Evolutionary conservation across 2,797 vertebrate genomes (phyloP).

Genomic region (Tympanoctomys barrerae): DNA sequence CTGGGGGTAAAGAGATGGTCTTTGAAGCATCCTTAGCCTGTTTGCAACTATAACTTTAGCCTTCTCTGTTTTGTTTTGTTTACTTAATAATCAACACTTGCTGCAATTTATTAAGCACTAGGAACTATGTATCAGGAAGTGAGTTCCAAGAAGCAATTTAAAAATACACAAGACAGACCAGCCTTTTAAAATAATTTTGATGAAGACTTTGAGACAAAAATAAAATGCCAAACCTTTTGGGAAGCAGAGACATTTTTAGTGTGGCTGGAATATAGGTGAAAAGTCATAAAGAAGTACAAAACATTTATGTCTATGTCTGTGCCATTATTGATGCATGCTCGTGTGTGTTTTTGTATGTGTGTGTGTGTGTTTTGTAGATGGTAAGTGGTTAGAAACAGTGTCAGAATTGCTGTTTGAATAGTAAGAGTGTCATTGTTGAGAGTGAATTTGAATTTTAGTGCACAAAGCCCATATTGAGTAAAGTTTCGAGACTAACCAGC

Average conservation of each 20-base stretch:
- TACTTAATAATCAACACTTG: background rate
- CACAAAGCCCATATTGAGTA: background rate
- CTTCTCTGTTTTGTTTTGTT: background rate
- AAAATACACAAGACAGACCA: background rate
- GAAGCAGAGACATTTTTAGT: background rate
- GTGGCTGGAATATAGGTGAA: background rate
- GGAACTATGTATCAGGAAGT: background rate
- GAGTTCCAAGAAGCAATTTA: background rate
- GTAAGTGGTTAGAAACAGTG: background rate
- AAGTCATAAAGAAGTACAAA: background rate
- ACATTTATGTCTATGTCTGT: background rate
- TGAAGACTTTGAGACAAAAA: background rate
- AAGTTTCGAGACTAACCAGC: background rate
- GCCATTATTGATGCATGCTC: background rate
- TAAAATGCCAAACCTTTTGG: background rate
- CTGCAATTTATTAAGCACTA: background rate
- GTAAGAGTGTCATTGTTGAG: background rate
- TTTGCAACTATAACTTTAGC: background rate
- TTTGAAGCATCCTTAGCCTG: background rate
- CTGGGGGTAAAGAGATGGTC: background rate
- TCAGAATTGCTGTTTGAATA: background rate
- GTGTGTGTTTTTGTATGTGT: background rate
- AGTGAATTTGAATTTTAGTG: background rate
- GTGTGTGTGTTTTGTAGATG: background rate
- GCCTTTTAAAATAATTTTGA: background rate